phyloP scores from a whole-genome alignment of 2,888 invertebrate genomes.

The Drepana falcataria region DNA sequence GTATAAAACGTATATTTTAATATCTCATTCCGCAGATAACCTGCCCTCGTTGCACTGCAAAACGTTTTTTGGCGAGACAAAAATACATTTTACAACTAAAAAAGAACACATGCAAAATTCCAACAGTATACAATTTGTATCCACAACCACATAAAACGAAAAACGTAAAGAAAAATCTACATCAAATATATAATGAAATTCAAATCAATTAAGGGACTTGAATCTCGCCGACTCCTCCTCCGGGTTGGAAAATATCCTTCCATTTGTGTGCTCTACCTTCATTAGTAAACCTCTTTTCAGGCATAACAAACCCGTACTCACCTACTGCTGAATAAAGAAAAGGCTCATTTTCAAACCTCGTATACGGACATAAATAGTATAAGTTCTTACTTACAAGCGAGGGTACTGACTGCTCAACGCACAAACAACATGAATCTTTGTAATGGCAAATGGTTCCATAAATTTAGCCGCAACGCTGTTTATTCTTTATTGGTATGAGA shows the following conservation, averaged over 20 bases:
- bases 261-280: too few relatives aligned
- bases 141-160: background rate
- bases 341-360: background rate
- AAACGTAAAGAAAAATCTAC: background rate
- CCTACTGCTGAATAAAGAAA: background rate
- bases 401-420: background rate
- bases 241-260: too few relatives aligned
- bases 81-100: background rate
- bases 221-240: too few relatives aligned
- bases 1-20: too few relatives aligned
- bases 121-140: background rate
- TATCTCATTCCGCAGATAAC: too few relatives aligned
- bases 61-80: background rate
- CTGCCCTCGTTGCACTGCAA: background rate
- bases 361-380: background rate
- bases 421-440: slow-evolving; percentile 20
- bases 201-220: too few relatives aligned
- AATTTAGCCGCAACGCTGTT: slow-evolving; percentile 15
- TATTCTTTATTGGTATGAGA: background rate
- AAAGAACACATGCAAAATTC: background rate
- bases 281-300: background rate
- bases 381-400: background rate
- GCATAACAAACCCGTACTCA: background rate
- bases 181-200: background rate
- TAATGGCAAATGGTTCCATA: slow-evolving; percentile 21